phyloP scores from a whole-genome alignment of 1,140 invertebrate species.

The Drosophila biarmipes region DNA sequence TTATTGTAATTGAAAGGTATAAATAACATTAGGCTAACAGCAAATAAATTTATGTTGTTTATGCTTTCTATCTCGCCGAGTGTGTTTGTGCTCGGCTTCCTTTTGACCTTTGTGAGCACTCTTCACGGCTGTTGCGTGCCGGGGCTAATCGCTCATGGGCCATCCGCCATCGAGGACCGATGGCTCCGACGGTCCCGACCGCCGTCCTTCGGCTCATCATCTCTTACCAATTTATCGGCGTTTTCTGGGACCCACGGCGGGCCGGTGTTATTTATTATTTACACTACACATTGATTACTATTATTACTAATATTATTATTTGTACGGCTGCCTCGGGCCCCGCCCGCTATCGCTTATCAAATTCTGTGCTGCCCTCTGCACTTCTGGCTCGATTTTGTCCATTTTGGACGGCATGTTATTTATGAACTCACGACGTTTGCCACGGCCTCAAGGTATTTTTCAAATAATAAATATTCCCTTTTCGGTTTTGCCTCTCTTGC shows the following conservation, averaged over 20 bases:
- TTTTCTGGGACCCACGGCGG: slow-evolving; percentile 38
- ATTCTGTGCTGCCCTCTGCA: slow-evolving; percentile 49
- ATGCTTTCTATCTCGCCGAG: slow-evolving; percentile 50
- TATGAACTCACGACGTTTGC: slow-evolving; percentile 70
- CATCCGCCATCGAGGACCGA: slow-evolving; percentile 36
- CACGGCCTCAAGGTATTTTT: slow-evolving; percentile 71
- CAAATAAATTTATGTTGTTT: slow-evolving; percentile 81
- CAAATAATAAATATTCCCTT: slow-evolving; percentile 78
- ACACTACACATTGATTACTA: slow-evolving; percentile 79
- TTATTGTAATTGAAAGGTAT: slow-evolving; percentile 83
- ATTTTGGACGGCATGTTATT: slow-evolving; percentile 67
- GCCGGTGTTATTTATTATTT: slow-evolving; percentile 77
- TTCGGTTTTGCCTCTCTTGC: slow-evolving; percentile 42
- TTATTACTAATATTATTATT: slow-evolving; percentile 80
- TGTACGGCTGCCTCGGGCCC: slow-evolving; percentile 18
- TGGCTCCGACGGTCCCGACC: slow-evolving; percentile 1
- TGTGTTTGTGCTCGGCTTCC: slow-evolving; percentile 48
- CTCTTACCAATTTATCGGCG: slow-evolving; percentile 81
- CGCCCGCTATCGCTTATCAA: slow-evolving; percentile 62
- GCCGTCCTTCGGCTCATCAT: slow-evolving; percentile 59
- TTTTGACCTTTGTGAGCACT: slow-evolving; percentile 71
- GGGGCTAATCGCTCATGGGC: slow-evolving; percentile 61
- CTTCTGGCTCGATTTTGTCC: slow-evolving; percentile 64
- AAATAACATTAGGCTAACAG: slow-evolving; percentile 83
- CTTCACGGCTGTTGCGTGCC: slow-evolving; percentile 61